These are phyloP conservation scores for Branchinecta sandiegonensis DNA, from an alignment of 2,888 invertebrate genomes.

Conservation along the genomic window DNA sequence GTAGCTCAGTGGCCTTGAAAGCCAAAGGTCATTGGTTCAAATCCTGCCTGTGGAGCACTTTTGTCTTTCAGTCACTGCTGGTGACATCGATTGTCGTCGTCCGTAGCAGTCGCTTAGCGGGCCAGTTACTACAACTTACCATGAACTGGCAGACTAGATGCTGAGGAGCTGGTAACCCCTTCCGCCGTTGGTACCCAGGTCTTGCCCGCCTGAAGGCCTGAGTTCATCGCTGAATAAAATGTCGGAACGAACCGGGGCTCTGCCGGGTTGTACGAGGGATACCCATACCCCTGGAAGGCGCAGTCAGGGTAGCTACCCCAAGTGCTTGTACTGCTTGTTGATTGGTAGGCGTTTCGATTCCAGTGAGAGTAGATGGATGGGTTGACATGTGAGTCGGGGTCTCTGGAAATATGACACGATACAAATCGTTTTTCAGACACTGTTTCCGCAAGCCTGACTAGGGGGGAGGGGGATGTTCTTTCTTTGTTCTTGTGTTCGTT, in stretches of 20 bases:
- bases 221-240: neutral
- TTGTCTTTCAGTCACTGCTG: no score
- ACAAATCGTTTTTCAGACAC: no score
- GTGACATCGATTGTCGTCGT: neutral
- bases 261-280: neutral
- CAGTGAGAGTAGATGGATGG: neutral
- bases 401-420: no score
- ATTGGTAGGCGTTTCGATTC: constrained; percentile 2
- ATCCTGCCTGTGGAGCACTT: no score
- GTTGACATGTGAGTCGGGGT: no score
- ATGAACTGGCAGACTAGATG: neutral
- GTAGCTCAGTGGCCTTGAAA: no score
- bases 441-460: no score
- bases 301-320: neutral
- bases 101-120: neutral
- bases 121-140: neutral
- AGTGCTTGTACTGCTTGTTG: neutral
- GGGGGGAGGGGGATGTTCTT: no score
- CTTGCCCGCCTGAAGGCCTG: neutral
- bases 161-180: neutral
- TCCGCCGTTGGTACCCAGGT: constrained; percentile 1
- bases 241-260: constrained; percentile 14
- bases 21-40: no score
- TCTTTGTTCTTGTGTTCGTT: no score
- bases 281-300: neutral